Evolutionary conservation across 1,140 invertebrate species (phyloP).

Genomic region (Papilio xuthus): DNA sequence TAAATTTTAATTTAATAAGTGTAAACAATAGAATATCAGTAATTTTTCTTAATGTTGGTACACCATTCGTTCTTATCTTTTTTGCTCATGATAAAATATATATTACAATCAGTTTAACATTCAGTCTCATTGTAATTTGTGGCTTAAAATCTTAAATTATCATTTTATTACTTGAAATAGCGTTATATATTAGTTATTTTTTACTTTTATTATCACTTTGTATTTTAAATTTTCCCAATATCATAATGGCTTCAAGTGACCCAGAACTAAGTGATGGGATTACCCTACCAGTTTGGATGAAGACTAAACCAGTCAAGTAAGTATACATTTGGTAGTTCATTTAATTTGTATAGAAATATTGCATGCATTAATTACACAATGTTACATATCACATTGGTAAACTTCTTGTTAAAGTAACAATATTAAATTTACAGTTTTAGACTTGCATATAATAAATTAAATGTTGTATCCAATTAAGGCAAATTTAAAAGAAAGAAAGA

Average conservation of each 20-base stretch:
- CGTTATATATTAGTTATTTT: neutral
- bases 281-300: constrained; percentile 73
- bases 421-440: too few relatives aligned
- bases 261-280: constrained; percentile 75
- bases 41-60: constrained; percentile 57
- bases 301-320: constrained; percentile 71
- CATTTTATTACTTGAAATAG: constrained; percentile 32
- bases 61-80: constrained; percentile 71
- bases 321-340: constrained; percentile 43
- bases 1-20: constrained; percentile 42
- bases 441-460: neutral
- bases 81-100: constrained; percentile 74
- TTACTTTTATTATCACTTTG: constrained; percentile 32
- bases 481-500: too few relatives aligned
- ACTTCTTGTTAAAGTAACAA: too few relatives aligned
- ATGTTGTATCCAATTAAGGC: too few relatives aligned
- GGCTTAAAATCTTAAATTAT: constrained; percentile 37
- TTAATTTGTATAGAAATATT: constrained; percentile 10
- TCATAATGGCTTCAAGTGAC: constrained; percentile 72
- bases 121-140: constrained; percentile 46
- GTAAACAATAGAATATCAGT: constrained; percentile 43
- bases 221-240: constrained; percentile 35
- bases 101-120: constrained; percentile 44
- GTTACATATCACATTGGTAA: neutral
- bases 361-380: neutral